Evolutionary conservation across 2,797 vertebrate species (phyloP).

Genomic region (Kryptolebias ocellatus): DNA sequence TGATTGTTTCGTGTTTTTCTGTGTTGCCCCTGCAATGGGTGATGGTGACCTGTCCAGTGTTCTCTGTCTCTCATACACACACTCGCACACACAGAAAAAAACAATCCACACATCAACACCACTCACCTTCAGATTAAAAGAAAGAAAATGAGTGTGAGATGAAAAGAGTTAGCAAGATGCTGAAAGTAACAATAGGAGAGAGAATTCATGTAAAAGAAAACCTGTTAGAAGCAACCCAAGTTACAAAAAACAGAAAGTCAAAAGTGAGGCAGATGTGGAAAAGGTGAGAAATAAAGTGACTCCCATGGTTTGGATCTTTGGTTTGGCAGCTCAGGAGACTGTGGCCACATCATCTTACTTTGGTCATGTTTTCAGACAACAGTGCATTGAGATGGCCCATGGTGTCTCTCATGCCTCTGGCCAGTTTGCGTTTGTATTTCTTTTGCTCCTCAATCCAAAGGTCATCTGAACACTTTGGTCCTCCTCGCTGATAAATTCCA

Average conservation of each 20-base stretch:
- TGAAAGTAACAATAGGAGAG: conserved; percentile 5
- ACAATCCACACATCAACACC: too few relatives aligned
- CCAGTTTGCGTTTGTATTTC: conserved; percentile 78
- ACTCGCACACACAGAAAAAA: too few relatives aligned
- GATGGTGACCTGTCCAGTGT: too few relatives aligned
- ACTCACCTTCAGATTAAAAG: too few relatives aligned
- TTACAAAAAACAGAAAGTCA: not conserved
- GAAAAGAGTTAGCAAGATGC: not conserved
- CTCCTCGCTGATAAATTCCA: conserved; percentile 34
- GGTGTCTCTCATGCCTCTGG: conserved; percentile 72
- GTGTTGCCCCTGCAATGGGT: too few relatives aligned
- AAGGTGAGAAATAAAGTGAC: conserved; percentile 17
- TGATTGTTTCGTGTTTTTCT: too few relatives aligned
- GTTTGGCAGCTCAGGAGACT: not conserved
- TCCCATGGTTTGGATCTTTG: conserved; percentile 12
- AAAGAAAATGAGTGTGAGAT: not conserved
- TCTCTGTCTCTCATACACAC: too few relatives aligned
- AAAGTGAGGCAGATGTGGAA: conserved; percentile 20
- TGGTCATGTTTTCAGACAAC: conserved; percentile 67
- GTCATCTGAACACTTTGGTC: conserved; percentile 83
- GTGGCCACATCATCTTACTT: conserved; percentile 80
- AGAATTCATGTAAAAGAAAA: conserved; percentile 5
- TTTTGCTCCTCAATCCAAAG: conserved; percentile 87
- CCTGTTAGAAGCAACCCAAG: too few relatives aligned
- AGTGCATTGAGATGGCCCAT: conserved; percentile 52